Evolutionary conservation across 2,888 invertebrate species (phyloP), one percentile per base, ranked within the genome.

Genomic region (Meiosimyza platycephala): DNA sequence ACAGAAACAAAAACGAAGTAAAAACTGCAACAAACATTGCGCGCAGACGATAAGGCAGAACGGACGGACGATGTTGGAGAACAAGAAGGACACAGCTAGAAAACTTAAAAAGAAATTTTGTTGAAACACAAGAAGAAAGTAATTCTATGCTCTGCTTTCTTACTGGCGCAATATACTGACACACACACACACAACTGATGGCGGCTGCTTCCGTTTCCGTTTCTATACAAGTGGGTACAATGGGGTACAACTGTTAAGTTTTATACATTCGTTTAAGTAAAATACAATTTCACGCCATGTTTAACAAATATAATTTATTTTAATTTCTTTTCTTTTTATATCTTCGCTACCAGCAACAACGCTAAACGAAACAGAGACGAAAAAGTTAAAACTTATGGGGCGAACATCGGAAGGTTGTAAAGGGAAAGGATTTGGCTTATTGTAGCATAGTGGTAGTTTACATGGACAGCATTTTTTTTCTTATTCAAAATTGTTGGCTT

Each of bases 221-320:
- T 40, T 47, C 48, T 47, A 48, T 47, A n/a, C 48, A 40, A 55
- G 66, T 51, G n/a, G 18, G 68, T 13, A 57, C 40, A 28, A 55
- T 47, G 12, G 28, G 40, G 55, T 18, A 54, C 55, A n/a, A 54
- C 62, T 68, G 63, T 47, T 22, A 70, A 70, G 70, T 62, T 70
- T 70, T 70, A 54, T 22, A 79, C 40, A 40, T 40, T 40, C 40
- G 40, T 7, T 40, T 40, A 82, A 79, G 79, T 79, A 79, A 85
- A 86, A 87, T 82, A 84, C 83, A 86, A 86, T 86, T 86, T 87
- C 86, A 86, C 84, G 87, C 85, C 81, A 81, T 82, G 87, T 81
- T 85, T 82, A 80, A 82, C 82, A 81, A 70, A 70, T 40, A 70
- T 62, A 70, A 70, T 70, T 70, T 70, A 63, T 60, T 69, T 15